Evolutionary conservation across 2,888 invertebrate species (phyloP).

Genomic region (Macaria notata): DNA sequence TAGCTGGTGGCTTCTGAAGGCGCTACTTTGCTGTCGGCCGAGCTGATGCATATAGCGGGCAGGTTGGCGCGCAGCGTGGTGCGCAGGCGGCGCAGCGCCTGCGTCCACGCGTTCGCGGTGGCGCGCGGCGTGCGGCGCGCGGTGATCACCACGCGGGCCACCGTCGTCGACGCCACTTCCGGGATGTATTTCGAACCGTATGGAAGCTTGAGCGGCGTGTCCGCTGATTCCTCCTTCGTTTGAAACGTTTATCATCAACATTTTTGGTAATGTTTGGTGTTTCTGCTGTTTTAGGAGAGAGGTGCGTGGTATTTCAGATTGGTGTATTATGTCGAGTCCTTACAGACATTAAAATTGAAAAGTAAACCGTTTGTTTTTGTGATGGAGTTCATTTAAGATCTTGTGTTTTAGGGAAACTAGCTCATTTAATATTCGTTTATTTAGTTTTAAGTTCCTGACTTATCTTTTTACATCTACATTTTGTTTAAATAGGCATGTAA

Average conservation of each 20-base stretch:
- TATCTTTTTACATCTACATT: too few species aligned
- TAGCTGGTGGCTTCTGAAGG: slow-evolving; percentile 61
- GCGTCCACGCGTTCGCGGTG: slow-evolving; percentile 42
- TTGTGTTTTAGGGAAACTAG: too few species aligned
- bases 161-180: slow-evolving; percentile 53
- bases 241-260: slow-evolving; percentile 5
- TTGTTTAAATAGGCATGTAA: too few species aligned
- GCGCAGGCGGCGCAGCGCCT: slow-evolving; percentile 48
- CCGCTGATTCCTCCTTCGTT: slow-evolving; percentile 61
- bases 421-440: too few species aligned
- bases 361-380: too few species aligned
- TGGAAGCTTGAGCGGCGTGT: slow-evolving; percentile 38
- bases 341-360: too few species aligned
- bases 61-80: slow-evolving; percentile 51
- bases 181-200: slow-evolving; percentile 62
- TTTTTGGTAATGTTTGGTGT: too few species aligned
- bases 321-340: too few species aligned
- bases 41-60: slow-evolving; percentile 60
- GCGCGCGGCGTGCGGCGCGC: slow-evolving; percentile 45
- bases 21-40: slow-evolving; percentile 58
- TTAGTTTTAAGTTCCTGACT: too few species aligned
- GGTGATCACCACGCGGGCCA: slow-evolving; percentile 46
- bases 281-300: too few species aligned
- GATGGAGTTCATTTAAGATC: too few species aligned
- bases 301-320: too few species aligned